Percentiles rank a stretch among this genome's conserved stretches.
These are phyloP conservation scores for Macrostomum lignano DNA, from an alignment of 1,140 invertebrate genomes.

Conservation along the genomic window DNA sequence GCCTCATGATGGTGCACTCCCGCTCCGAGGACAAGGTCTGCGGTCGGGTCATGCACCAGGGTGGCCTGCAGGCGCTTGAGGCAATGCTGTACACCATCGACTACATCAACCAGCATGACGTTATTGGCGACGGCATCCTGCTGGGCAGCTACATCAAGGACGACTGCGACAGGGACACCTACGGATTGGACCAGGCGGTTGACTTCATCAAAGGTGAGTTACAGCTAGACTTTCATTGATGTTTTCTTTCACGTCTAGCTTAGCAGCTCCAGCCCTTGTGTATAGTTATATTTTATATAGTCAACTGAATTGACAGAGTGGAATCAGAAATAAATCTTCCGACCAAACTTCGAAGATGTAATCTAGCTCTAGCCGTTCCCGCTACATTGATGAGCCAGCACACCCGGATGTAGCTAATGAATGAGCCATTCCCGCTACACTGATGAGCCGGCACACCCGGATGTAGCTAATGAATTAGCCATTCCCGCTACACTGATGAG, in stretches of 20 bases:
- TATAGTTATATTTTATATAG: constrained; percentile 1
- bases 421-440: too few relatives aligned
- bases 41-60: constrained; percentile 71
- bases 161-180: constrained; percentile 81
- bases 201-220: constrained; percentile 77
- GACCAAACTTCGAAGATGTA: too few relatives aligned
- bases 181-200: constrained; percentile 72
- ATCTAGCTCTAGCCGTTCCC: too few relatives aligned
- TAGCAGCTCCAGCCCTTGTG: too few relatives aligned
- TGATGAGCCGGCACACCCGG: too few relatives aligned
- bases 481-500: too few relatives aligned
- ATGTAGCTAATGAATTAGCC: too few relatives aligned
- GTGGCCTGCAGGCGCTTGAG: constrained; percentile 55
- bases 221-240: neutral
- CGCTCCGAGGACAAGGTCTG: constrained; percentile 47
- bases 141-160: constrained; percentile 63
- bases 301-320: neutral
- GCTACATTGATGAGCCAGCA: too few relatives aligned
- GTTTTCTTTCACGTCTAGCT: too few relatives aligned
- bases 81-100: constrained; percentile 70
- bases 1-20: constrained; percentile 77
- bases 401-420: too few relatives aligned
- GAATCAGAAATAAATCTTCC: too few relatives aligned
- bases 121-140: constrained; percentile 18
- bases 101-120: constrained; percentile 36